A percentile compares a stretch with the other conserved stretches of the same genome.
These are phyloP conservation scores for Lonchura striata DNA, from an alignment of 2,113 vertebrate genomes.

Conservation along the genomic window DNA sequence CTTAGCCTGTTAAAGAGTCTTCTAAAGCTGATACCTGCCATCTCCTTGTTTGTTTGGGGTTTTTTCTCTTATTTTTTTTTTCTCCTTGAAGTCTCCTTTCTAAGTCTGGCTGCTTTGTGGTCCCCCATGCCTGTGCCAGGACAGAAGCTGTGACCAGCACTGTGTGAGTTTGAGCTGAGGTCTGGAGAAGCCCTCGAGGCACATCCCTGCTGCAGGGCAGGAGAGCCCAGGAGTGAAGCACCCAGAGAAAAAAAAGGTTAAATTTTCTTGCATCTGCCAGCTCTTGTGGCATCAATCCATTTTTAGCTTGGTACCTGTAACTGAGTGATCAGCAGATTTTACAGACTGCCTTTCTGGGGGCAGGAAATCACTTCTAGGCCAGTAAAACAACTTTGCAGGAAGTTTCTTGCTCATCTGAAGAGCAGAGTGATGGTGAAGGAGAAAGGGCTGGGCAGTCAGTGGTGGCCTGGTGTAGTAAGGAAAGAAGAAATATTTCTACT, in stretches of 20 bases:
- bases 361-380: conserved; percentile 27
- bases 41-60: neutral
- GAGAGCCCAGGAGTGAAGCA: neutral
- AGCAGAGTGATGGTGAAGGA: neutral
- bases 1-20: neutral
- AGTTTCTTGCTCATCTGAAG: conserved; percentile 1
- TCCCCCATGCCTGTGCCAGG: neutral
- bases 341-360: neutral
- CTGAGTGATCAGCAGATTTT: neutral
- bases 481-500: neutral
- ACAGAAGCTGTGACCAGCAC: neutral
- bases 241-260: neutral
- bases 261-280: neutral
- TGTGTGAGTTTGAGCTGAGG: neutral
- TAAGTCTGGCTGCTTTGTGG: neutral
- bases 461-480: neutral
- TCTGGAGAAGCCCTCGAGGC: rapidly evolving
- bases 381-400: neutral
- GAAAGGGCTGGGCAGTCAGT: neutral
- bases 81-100: neutral
- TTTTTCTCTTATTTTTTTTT: neutral
- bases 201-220: neutral
- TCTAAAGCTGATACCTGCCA: neutral
- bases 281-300: neutral
- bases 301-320: neutral